phyloP scores from a whole-genome alignment of 2,888 invertebrate genomes.

The Calameuta idolon region DNA sequence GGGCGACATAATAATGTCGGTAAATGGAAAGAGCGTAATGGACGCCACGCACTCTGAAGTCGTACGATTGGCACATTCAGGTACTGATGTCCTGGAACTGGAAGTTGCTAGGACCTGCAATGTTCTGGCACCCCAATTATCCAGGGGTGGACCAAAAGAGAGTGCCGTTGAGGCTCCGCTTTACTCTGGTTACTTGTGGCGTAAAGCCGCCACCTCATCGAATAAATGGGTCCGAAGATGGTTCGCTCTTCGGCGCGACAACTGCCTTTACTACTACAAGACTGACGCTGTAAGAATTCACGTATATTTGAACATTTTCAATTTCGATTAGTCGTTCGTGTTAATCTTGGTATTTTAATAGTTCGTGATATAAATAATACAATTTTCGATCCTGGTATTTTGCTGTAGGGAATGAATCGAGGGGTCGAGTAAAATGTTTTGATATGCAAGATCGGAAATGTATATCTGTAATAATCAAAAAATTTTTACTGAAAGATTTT shows the following conservation, averaged over 20 bases:
- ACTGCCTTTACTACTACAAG: slow-evolving; percentile 95
- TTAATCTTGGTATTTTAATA: not conserved
- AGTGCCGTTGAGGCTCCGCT: slow-evolving; percentile 69
- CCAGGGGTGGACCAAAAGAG: slow-evolving; percentile 71
- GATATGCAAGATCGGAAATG: too few relatives aligned
- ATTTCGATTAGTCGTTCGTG: not conserved
- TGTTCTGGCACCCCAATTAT: slow-evolving; percentile 77
- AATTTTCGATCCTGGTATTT: too few relatives aligned
- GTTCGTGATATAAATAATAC: too few relatives aligned
- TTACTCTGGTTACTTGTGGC: slow-evolving; percentile 83
- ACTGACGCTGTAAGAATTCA: slow-evolving; percentile 80
- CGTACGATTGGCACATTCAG: slow-evolving; percentile 90
- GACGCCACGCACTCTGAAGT: slow-evolving; percentile 95
- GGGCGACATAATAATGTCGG: slow-evolving; percentile 92
- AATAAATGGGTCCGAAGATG: slow-evolving; percentile 89
- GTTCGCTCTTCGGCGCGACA: slow-evolving; percentile 91
- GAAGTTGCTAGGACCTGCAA: slow-evolving; percentile 91
- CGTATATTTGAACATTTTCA: not conserved
- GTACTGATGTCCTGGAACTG: slow-evolving; percentile 86
- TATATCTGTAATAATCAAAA: too few relatives aligned
- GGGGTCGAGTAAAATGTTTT: too few relatives aligned
- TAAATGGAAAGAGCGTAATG: slow-evolving; percentile 91
- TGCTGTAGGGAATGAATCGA: too few relatives aligned
- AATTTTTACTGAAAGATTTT: too few relatives aligned
- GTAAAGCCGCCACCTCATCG: slow-evolving; percentile 73